Evolutionary conservation across 64 coral and sea anemone species (phyloP).

Genomic region (Anthopleura sola): DNA sequence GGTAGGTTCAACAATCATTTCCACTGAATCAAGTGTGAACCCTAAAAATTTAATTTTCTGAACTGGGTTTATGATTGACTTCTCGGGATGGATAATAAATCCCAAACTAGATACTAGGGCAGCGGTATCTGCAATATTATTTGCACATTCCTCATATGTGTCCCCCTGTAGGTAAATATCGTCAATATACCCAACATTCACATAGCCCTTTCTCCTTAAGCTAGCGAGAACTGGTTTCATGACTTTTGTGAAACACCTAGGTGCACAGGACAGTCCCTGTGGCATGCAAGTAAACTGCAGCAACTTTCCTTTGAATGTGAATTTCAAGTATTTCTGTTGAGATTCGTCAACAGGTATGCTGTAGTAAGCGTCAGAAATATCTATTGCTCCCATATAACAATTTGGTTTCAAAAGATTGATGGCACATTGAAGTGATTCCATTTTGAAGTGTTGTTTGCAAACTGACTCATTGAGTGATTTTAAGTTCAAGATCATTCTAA

Average conservation of each 20-base stretch:
- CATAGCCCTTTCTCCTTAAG: slow-evolving; percentile 43
- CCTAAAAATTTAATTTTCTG: slow-evolving; percentile 47
- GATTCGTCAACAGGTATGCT: slow-evolving; percentile 33
- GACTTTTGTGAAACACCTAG: slow-evolving; percentile 54
- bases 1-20: neutral
- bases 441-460: slow-evolving; percentile 62
- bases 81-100: slow-evolving; percentile 49
- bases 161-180: slow-evolving; percentile 34
- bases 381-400: slow-evolving; percentile 53
- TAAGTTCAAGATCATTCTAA: slow-evolving; percentile 49
- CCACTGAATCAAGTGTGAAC: slow-evolving; percentile 43
- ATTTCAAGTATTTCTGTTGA: slow-evolving; percentile 64
- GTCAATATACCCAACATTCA: slow-evolving; percentile 52
- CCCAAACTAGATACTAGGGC: slow-evolving; percentile 29
- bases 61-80: slow-evolving; percentile 50
- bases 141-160: slow-evolving; percentile 30
- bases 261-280: slow-evolving; percentile 44
- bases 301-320: slow-evolving; percentile 52
- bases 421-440: slow-evolving; percentile 50
- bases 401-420: slow-evolving; percentile 37
- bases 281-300: slow-evolving; percentile 52
- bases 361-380: slow-evolving; percentile 67
- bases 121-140: slow-evolving; percentile 42
- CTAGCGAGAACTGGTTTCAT: slow-evolving; percentile 56
- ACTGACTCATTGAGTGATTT: slow-evolving; percentile 59